Conservation (phyloP, 2,113 vertebrate species). For the Manacus vitellinus region DNA sequence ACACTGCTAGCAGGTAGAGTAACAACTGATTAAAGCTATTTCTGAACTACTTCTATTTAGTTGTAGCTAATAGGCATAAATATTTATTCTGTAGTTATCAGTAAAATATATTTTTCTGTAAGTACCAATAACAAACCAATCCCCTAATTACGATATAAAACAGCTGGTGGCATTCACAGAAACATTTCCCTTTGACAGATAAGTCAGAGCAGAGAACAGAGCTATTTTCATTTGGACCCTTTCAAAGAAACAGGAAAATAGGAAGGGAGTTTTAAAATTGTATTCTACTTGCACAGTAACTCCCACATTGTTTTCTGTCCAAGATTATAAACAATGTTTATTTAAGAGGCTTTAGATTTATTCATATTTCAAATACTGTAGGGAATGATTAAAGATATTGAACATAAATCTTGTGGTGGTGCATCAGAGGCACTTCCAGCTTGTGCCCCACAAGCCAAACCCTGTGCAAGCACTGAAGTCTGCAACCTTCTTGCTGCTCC, state of each 20-base stretch:
- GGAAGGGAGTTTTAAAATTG: not conserved
- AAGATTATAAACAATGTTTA: not conserved
- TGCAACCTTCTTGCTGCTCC: not conserved
- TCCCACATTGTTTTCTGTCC: slow-evolving; percentile 7
- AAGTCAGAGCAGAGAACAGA: slow-evolving; percentile 21
- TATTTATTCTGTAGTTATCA: slow-evolving; percentile 74
- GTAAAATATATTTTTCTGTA: slow-evolving; percentile 65
- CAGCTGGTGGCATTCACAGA: slow-evolving; percentile 60
- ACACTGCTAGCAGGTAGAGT: not conserved
- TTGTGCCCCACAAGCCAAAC: not conserved
- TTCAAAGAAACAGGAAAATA: slow-evolving; percentile 23
- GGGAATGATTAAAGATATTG: not conserved
- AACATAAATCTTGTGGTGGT: not conserved
- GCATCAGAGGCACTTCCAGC: not conserved
- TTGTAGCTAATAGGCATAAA: slow-evolving; percentile 64
- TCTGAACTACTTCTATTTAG: slow-evolving; percentile 44
- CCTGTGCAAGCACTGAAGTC: not conserved
- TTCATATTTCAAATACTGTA: not conserved
- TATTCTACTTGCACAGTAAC: not conserved
- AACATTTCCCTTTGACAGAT: slow-evolving; percentile 38
- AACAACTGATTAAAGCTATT: not conserved
- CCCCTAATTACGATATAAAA: slow-evolving; percentile 69
- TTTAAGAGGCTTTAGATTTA: not conserved
- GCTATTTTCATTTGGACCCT: slow-evolving; percentile 35
- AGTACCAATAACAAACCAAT: slow-evolving; percentile 48